A percentile compares a stretch with the other conserved stretches of the same genome.
Evolutionary conservation across 2,888 invertebrate genomes (phyloP).

Genomic region (Chironomus riparius): DNA sequence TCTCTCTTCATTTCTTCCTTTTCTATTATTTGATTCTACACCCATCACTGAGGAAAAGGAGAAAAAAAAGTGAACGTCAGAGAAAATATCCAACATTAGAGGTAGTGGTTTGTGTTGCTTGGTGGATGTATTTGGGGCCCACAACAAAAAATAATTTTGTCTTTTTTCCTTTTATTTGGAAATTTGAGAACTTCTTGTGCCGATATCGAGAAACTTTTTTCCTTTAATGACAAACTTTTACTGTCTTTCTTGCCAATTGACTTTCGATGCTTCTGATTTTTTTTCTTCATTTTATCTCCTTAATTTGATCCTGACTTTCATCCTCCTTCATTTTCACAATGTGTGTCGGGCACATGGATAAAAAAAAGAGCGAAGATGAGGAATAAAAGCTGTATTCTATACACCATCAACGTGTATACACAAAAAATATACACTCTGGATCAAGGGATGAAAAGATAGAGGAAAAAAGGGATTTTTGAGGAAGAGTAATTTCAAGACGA

Average conservation of each 20-base stretch:
- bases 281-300: not conserved
- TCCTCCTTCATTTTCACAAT: not conserved
- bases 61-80: not conserved
- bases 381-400: not conserved
- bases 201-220: too few relatives aligned
- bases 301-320: not conserved
- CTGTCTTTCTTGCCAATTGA: too few relatives aligned
- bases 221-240: too few relatives aligned
- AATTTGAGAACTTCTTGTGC: not conserved
- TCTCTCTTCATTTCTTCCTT: not conserved
- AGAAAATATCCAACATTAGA: constrained; percentile 3
- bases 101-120: not conserved
- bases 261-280: too few relatives aligned
- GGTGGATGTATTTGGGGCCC: not conserved
- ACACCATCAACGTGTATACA: not conserved
- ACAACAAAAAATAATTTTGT: not conserved
- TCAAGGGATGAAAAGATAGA: not conserved
- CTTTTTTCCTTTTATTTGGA: not conserved
- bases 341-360: not conserved
- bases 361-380: not conserved
- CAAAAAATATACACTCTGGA: not conserved
- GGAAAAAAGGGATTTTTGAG: not conserved
- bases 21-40: constrained; percentile 7
- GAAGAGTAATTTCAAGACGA: not conserved
- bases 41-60: not conserved